Conservation (phyloP, 2,113 vertebrate species). For the Corapipo altera region DNA sequence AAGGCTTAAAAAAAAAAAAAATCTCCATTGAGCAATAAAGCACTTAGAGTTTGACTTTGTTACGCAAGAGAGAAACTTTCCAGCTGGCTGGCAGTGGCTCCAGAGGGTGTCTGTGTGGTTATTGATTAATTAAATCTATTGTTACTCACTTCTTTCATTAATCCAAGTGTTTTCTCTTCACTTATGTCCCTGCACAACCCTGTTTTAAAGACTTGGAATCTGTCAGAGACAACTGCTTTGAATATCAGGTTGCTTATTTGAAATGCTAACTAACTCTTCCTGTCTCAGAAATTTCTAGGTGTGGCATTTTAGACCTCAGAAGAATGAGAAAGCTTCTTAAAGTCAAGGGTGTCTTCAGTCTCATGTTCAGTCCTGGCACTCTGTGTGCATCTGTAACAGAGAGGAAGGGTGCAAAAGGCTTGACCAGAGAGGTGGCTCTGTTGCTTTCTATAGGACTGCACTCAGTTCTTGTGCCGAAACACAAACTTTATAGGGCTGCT, state of each 20-base stretch:
- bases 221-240: background rate
- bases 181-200: slow-evolving; percentile 30
- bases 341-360: background rate
- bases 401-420: background rate
- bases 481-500: background rate
- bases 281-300: background rate
- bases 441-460: background rate
- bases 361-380: background rate
- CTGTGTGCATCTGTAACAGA: background rate
- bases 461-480: background rate
- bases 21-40: slow-evolving; percentile 41
- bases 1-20: slow-evolving; percentile 4
- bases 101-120: slow-evolving; percentile 38
- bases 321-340: slow-evolving; percentile 7
- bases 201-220: background rate
- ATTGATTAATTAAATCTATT: slow-evolving; percentile 64
- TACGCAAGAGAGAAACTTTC: slow-evolving; percentile 60
- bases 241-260: slow-evolving; percentile 17
- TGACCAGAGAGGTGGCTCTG: rapidly evolving
- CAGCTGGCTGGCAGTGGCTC: slow-evolving; percentile 57
- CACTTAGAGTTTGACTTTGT: slow-evolving; percentile 53
- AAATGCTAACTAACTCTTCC: slow-evolving; percentile 16
- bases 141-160: slow-evolving; percentile 60
- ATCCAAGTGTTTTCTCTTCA: slow-evolving; percentile 42
- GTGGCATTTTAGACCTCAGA: slow-evolving; percentile 3